Evolutionary conservation across 2,113 vertebrate genomes (phyloP), one percentile per base, ranked within the genome.

Genomic region (Heterotilapia buettikoferi): DNA sequence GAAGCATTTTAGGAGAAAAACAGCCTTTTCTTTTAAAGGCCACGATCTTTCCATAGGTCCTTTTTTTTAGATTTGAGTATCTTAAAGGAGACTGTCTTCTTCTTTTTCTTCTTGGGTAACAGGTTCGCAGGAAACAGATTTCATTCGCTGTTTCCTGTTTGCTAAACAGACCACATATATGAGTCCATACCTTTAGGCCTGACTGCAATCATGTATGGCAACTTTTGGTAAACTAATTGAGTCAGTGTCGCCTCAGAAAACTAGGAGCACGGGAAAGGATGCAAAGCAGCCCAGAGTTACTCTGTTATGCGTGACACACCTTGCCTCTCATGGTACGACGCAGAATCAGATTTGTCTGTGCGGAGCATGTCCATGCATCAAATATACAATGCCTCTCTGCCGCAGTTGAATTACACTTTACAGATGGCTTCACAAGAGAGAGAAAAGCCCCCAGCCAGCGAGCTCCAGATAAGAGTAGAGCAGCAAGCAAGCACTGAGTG

Each of bases 51-150:
- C 71, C 19, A 50, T n/a, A 19, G 1, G 71, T 78, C 16, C 43
- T 78, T 54, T n/a, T 66, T 71, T 78, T 78, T 9, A 78, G 43
- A 78, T 53, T 61, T 84, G 21, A 31, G 52, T n/a, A 6, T 31
- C 21, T 26, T 40, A 36, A 47, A 78, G 36, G 54, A 31, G 45
- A 56, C 26, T 53, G 16, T 26, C 56, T 40, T 81, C 79, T 59
- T 36, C 71, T 82, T 68, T 71, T 92, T 87, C 82, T 86, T 68
- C 88, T 92, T 95, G 89, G 63, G 86, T 84, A 93, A 92, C 88
- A 85, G 9, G 21, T 87, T 92, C 24, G 52, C 82, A 95, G 93
- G 93, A 96, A 94, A 81, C 86, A 24, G 21, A 83, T 85, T 88
- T 88, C 83, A 54, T 92, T 43, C n/a, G 24, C 50, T 24, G 6